Base-by-base conservation (phyloP, 1,140 invertebrate species). In the Drosophila yakuba region DNA sequence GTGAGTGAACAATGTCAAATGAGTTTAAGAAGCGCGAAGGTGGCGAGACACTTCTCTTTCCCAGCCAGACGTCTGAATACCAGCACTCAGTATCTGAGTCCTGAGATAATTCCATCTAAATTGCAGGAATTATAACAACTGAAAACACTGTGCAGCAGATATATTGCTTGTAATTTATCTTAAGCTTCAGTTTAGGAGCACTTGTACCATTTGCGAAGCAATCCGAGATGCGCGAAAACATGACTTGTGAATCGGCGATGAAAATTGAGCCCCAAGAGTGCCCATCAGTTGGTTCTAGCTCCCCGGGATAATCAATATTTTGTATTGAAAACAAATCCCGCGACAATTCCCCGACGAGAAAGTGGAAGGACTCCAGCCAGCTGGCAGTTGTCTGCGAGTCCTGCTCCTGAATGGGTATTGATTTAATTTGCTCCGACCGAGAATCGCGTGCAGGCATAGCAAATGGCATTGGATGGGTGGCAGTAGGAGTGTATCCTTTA, bases 1-100 rank as follows among this genome's bases (percentile, higher is more conserved):
- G 94, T 95, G 82, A 90, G 90, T 85, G 64, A 57, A 52, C 36
- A 57, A 60, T 52, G 38, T 4, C 15, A 54, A 44, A 41, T 36
- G 39, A 43, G 55, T 55, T 52, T 47, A 68, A 48, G 12, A 14
- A 2, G 47, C 3, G 8, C 5, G 23, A 20, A 20, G 23, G 23
- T 4, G 25, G 25, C 4, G 4, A 25, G 4, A 4, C 0, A 4
- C 4, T 25, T 17, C 17, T 20, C 1, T 20, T 20, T 20, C 20
- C 20, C 20, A 20, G 20, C 20, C 20, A 20, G 20, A 20, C 20
- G 20, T 20, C 20, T 20, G 20, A 20, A 20, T 17, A 17, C 17
- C 17, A 17, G 17, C 7, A 32, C 7, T 10, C 32, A 32, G 8
- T 3, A 10, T 32, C 32, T 10, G 32, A 32, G 3, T 32, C 2